phyloP scores from a whole-genome alignment of 1,140 invertebrate species.

The Sitodiplosis mosellana region DNA sequence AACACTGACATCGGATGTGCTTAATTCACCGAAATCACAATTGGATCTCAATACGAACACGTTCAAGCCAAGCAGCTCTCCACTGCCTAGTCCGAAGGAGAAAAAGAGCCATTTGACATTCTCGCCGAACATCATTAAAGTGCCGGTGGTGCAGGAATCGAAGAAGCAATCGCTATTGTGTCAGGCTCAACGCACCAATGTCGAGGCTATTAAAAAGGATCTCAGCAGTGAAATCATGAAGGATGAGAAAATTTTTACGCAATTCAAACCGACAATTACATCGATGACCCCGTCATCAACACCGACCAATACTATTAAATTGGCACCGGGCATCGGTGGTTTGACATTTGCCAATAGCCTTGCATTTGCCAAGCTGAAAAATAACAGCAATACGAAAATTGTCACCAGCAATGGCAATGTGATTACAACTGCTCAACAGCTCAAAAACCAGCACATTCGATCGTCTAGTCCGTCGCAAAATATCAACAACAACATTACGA shows the following conservation, averaged over 20 bases:
- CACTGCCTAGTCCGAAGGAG: constrained; percentile 27
- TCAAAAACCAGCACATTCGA: neutral
- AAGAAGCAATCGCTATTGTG: constrained; percentile 11
- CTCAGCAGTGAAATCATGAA: neutral
- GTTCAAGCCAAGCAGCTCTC: constrained; percentile 22
- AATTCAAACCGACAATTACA: constrained; percentile 29
- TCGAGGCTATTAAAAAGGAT: constrained; percentile 3
- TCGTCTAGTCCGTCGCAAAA: neutral
- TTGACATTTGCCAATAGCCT: constrained; percentile 23
- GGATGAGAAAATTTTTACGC: constrained; percentile 20
- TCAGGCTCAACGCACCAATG: neutral
- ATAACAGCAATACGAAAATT: constrained; percentile 8
- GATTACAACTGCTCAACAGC: neutral
- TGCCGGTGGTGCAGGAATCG: constrained; percentile 28
- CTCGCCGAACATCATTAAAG: constrained; percentile 40
- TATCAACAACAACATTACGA: neutral
- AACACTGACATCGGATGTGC: constrained; percentile 5
- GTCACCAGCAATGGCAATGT: neutral
- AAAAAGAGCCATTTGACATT: constrained; percentile 45
- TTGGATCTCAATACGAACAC: constrained; percentile 13
- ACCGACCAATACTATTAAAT: constrained; percentile 15
- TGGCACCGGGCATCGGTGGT: constrained; percentile 23
- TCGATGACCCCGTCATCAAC: constrained; percentile 19
- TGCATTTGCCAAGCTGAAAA: constrained; percentile 22
- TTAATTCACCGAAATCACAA: constrained; percentile 8